Evolutionary conservation across 2,888 invertebrate genomes (phyloP), one percentile per base, ranked within the genome.

Genomic region (Drosophila pseudotakahashii): DNA sequence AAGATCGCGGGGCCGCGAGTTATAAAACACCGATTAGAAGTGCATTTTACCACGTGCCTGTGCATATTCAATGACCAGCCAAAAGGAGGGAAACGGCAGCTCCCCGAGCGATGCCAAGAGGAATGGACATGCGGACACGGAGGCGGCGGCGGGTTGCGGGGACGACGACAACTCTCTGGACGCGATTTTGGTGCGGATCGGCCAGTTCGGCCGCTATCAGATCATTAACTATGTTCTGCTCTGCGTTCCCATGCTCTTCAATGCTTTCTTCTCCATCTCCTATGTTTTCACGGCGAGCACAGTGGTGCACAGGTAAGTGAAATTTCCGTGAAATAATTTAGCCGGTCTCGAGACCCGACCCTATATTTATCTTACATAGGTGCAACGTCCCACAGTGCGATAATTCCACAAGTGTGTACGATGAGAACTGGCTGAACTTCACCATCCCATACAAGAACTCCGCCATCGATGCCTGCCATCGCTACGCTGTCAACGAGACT

Each of bases 261-360:
- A 95, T 3, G 94, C 94, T 0, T 94, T 94, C 74, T 94, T 94
- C 78, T 93, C 94, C 85, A 93, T 94, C 79, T 94, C 94, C 55
- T 96, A 94, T 85, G 94, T 95, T 62, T 96, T 96, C 90, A 94
- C 95, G 0, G 95, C 96, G 3, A 94, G 94, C 70, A 93, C 94
- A 63, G 92, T 95, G 32, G 94, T 94, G 14, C 95, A 96, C 92
- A 95, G 96, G 96, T 96, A 91, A 84, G 86, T 73, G 14, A 44
- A 39, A 14, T 23, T 3, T 11, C 5, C 7, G 10, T 14, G 19
- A 36, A 34, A 54, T 9, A 13, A 10, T 4, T n/a, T 14, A 26
- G 9, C 32, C 5, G 9, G 9, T 23, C 10, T n/a, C 7, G 0
- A 13, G 9, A 37, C 30, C 10, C 7, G 9, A 13, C 9, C 30